These are phyloP conservation scores for Phrixothrix hirtus DNA, from an alignment of 2,888 invertebrate genomes.

Conservation along the genomic window DNA sequence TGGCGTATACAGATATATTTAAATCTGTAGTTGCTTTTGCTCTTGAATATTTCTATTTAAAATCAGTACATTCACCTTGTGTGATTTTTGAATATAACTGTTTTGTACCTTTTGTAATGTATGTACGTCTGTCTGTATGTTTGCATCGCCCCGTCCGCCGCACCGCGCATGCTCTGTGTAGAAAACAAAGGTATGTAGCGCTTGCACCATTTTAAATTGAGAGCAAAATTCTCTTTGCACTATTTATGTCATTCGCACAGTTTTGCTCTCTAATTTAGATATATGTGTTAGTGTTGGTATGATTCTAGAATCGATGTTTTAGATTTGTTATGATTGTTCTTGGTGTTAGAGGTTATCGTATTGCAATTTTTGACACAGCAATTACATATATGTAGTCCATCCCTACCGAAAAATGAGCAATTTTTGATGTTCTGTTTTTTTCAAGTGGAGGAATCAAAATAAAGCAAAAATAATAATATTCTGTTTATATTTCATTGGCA, in stretches of 20 bases:
- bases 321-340: slow-evolving; percentile 7
- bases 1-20: neutral
- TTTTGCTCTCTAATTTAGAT: slow-evolving; percentile 13
- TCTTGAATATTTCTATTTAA: neutral
- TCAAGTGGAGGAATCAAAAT: too few species aligned
- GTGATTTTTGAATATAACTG: slow-evolving; percentile 10
- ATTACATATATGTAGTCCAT: too few species aligned
- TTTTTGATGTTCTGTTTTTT: too few species aligned
- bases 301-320: slow-evolving; percentile 16
- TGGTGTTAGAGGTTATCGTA: slow-evolving; percentile 9
- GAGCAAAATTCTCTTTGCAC: slow-evolving; percentile 27
- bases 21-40: slow-evolving; percentile 16
- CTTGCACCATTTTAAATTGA: slow-evolving; percentile 44
- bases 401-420: too few species aligned
- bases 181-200: slow-evolving; percentile 57
- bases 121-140: slow-evolving; percentile 47
- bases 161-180: slow-evolving; percentile 54
- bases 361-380: slow-evolving; percentile 7
- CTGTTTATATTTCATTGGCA: too few species aligned
- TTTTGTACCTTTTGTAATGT: slow-evolving; percentile 30
- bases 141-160: slow-evolving; percentile 51
- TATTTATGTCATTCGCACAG: slow-evolving; percentile 9
- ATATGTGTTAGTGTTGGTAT: slow-evolving; percentile 11
- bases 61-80: slow-evolving; percentile 2
- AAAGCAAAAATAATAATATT: too few species aligned